Conservation (phyloP, 1,140 invertebrate species). For the Ips nitidus region DNA sequence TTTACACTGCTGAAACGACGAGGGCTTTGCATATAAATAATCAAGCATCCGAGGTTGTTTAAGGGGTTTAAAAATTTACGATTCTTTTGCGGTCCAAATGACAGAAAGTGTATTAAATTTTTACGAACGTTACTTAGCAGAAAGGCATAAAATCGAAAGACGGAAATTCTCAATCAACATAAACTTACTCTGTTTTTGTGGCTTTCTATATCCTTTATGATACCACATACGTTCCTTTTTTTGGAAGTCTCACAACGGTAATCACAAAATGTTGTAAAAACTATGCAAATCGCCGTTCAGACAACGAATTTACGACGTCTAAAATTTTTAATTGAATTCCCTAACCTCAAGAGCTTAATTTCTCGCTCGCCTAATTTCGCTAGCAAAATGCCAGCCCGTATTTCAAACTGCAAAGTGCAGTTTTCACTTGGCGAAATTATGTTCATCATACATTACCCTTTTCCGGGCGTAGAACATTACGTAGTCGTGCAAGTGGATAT, state of each 20-base stretch:
- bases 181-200: no score
- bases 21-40: not conserved
- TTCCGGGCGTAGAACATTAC: constrained; percentile 6
- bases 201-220: no score
- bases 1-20: not conserved
- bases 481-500: constrained; percentile 15
- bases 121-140: constrained; percentile 7
- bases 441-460: constrained; percentile 14
- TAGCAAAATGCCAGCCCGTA: not conserved
- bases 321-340: constrained; percentile 4
- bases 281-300: no score
- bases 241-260: no score
- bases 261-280: no score
- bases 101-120: constrained; percentile 6
- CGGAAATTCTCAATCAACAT: no score
- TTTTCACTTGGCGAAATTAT: not conserved
- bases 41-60: not conserved
- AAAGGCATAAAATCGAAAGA: not conserved
- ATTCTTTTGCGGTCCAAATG: not conserved
- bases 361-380: constrained; percentile 7
- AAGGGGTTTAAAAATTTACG: constrained; percentile 11
- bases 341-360: constrained; percentile 4
- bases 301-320: not conserved
- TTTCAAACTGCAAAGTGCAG: constrained; percentile 6
- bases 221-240: no score